Percentiles rank a stretch among this genome's conserved stretches.
Evolutionary conservation across 2,113 vertebrate species (phyloP).

Genomic region (Microcebus jonahi): DNA sequence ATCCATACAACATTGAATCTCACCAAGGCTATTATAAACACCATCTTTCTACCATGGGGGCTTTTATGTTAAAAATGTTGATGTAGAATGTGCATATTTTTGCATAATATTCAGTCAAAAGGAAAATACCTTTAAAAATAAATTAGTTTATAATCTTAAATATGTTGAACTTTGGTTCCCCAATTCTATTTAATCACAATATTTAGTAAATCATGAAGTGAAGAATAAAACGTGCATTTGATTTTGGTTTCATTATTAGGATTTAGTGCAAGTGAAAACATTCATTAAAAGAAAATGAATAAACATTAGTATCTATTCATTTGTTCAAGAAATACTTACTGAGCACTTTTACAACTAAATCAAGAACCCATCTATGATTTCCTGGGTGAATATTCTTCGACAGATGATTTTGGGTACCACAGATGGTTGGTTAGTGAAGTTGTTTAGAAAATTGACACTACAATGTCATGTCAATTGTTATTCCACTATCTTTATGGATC

Average conservation of each 20-base stretch:
- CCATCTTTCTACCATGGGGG: slow-evolving; percentile 54
- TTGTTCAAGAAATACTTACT: slow-evolving; percentile 48
- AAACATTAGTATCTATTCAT: background rate
- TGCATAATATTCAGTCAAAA: slow-evolving; percentile 68
- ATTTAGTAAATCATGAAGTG: slow-evolving; percentile 39
- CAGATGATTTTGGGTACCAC: background rate
- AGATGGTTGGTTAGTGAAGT: background rate
- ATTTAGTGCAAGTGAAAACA: slow-evolving; percentile 59
- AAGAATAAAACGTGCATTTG: background rate
- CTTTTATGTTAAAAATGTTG: slow-evolving; percentile 68
- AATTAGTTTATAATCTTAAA: slow-evolving; percentile 43
- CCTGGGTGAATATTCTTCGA: background rate
- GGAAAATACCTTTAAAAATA: slow-evolving; percentile 56
- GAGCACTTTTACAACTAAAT: slow-evolving; percentile 1
- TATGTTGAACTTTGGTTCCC: slow-evolving; percentile 27
- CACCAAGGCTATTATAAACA: slow-evolving; percentile 68
- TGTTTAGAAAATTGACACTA: background rate
- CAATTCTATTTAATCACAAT: slow-evolving; percentile 49
- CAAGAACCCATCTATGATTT: background rate
- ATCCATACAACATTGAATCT: slow-evolving; percentile 55
- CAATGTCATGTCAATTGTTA: background rate
- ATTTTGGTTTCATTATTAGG: background rate
- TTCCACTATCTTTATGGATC: background rate
- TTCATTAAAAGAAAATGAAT: background rate
- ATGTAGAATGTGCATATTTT: slow-evolving; percentile 75